Evolutionary conservation across 30 jellyfish, hydroid and myxozoan genomes (phyloP), one percentile per base, ranked within the genome.

Genomic region (Mastigias papua): DNA sequence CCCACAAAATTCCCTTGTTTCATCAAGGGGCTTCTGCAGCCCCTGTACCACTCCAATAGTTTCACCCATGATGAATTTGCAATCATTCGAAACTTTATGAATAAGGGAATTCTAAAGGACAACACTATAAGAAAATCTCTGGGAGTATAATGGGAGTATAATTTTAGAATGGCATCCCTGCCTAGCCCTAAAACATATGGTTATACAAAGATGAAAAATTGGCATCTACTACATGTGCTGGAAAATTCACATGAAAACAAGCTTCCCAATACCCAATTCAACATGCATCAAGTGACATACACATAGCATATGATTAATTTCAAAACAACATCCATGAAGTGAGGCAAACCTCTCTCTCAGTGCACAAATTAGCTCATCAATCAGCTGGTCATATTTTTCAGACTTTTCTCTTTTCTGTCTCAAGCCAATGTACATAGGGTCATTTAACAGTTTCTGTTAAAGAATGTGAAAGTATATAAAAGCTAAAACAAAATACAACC

Each of bases 391-490:
- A 72, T 94, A 94, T 72, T 79, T 80, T 48, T 94, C 97, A n/a
- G 98, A 73, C 37, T 63, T 69, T 29, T 89, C 96, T 34, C 98
- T 65, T 54, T 72, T 71, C 77, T 94, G 98, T 69, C 97, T 76
- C 61, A 94, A 80, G 51, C 98, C 98, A 76, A 94, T 83, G 67
- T 94, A 94, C 96, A 94, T 89, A 20, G 98, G 97, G 66, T 94
- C 98, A 9, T 79, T 61, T 69, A 94, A 81, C 42, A 94, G 80
- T 85, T 89, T 77, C 98, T 94, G n/a, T 16, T 57, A 81, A 42
- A 29, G 30, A 51, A 25, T 54, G 25, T 0, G 29, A 4, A 42
- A 42, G 13, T 42, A 42, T 42, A 42, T n/a, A n/a, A n/a, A n/a
- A n/a, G n/a, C n/a, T n/a, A n/a, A 21, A 51, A 78, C 25, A 3